phyloP scores from a whole-genome alignment of 2,797 vertebrate species.

The Ctenopoma multispine region DNA sequence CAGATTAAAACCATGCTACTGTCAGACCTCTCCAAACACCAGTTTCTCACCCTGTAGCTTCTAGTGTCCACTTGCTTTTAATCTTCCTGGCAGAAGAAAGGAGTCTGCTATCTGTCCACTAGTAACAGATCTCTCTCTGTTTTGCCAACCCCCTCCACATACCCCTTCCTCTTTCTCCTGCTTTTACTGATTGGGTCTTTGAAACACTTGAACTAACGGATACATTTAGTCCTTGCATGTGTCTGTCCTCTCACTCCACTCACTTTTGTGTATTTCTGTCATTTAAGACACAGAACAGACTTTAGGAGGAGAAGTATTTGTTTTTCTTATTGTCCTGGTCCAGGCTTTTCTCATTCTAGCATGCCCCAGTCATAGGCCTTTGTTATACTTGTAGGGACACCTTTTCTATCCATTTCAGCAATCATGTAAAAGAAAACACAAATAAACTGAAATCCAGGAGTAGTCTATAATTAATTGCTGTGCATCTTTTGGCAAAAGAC shows the following conservation, averaged over 20 bases:
- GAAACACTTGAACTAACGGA: constrained; percentile 45
- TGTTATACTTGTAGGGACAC: neutral
- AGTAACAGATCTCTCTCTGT: constrained; percentile 41
- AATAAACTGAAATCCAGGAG: neutral
- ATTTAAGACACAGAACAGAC: constrained; percentile 10
- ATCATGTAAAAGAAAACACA: neutral
- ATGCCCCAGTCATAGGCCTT: neutral
- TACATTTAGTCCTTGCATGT: constrained; percentile 4
- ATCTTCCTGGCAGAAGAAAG: constrained; percentile 38
- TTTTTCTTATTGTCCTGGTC: constrained; percentile 14
- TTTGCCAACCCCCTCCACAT: constrained; percentile 14
- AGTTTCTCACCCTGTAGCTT: constrained; percentile 32
- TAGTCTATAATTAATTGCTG: neutral
- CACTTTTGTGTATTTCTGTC: neutral
- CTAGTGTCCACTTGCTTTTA: constrained; percentile 40
- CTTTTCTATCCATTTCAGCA: neutral
- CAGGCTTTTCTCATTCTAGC: constrained; percentile 13
- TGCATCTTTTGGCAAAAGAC: neutral
- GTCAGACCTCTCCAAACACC: constrained; percentile 1
- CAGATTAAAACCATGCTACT: too few relatives aligned
- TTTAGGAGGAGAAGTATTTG: neutral
- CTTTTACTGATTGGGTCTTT: constrained; percentile 22
- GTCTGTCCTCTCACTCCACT: constrained; percentile 9
- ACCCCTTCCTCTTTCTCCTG: constrained; percentile 25
- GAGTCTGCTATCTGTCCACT: constrained; percentile 56